phyloP scores from a whole-genome alignment of 2,797 vertebrate species.

The Pangasius sanitwongsei region DNA sequence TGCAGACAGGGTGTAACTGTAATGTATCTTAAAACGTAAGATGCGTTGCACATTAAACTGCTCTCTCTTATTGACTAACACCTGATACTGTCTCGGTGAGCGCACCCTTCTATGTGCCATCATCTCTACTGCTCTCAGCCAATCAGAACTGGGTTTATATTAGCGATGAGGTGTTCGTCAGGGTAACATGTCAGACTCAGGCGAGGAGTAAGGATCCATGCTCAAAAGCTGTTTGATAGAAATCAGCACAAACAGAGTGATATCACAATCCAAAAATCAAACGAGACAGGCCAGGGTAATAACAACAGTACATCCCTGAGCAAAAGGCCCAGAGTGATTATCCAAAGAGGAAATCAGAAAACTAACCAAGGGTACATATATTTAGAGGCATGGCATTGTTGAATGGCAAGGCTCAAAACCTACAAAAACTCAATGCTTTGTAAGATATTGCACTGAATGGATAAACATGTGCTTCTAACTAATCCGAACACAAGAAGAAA shows the following conservation, averaged over 20 bases:
- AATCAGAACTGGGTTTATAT: background rate
- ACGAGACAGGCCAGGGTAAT: background rate
- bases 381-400: background rate
- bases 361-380: background rate
- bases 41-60: background rate
- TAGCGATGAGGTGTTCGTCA: background rate
- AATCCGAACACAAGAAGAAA: background rate
- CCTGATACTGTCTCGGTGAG: slow-evolving; percentile 4
- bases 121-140: slow-evolving; percentile 1
- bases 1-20: background rate
- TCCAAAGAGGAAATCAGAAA: background rate
- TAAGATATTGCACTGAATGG: background rate
- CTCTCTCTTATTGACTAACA: slow-evolving; percentile 1
- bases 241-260: background rate
- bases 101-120: background rate
- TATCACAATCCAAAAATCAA: background rate
- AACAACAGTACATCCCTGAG: background rate
- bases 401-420: too few relatives aligned
- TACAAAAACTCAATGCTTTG: background rate
- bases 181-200: background rate
- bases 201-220: background rate
- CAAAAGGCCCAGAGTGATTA: background rate
- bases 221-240: background rate
- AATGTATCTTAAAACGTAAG: background rate
- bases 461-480: background rate